Conservation (phyloP, 2,888 invertebrate genomes). For the Rambutsinella grinnellia region DNA sequence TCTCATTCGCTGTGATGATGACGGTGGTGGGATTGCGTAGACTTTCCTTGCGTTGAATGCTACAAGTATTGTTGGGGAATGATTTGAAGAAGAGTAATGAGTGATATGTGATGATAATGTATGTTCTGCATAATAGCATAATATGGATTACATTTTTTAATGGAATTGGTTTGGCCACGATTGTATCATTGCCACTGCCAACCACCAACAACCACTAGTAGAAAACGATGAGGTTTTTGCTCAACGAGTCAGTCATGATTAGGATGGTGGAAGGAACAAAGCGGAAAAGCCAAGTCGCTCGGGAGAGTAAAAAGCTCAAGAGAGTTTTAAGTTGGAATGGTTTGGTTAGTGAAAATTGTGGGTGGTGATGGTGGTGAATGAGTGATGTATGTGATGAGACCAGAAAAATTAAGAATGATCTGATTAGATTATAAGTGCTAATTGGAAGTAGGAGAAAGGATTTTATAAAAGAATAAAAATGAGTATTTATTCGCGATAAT, state of each 20-base stretch:
- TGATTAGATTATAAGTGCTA: no score
- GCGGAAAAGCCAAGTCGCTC: neutral
- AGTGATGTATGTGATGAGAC: neutral
- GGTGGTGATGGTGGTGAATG: neutral
- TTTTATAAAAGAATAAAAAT: no score
- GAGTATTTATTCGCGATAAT: no score
- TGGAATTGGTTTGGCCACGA: slow-evolving; percentile 31
- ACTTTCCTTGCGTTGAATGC: no score
- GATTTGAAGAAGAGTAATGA: no score
- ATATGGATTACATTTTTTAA: neutral
- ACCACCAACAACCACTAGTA: neutral
- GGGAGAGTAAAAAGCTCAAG: neutral
- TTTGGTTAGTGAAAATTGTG: slow-evolving; percentile 3
- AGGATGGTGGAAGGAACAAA: neutral
- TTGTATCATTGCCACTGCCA: neutral
- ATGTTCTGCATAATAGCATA: neutral
- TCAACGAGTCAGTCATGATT: neutral
- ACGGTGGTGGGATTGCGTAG: neutral
- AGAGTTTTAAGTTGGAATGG: neutral
- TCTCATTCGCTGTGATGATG: neutral
- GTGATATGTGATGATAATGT: neutral
- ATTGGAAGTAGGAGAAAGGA: no score
- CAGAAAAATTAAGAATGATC: no score
- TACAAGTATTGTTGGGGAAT: no score
- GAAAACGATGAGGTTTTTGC: neutral